Evolutionary conservation across 2,113 vertebrate genomes (phyloP).

Genomic region (Apaloderma vittatum): DNA sequence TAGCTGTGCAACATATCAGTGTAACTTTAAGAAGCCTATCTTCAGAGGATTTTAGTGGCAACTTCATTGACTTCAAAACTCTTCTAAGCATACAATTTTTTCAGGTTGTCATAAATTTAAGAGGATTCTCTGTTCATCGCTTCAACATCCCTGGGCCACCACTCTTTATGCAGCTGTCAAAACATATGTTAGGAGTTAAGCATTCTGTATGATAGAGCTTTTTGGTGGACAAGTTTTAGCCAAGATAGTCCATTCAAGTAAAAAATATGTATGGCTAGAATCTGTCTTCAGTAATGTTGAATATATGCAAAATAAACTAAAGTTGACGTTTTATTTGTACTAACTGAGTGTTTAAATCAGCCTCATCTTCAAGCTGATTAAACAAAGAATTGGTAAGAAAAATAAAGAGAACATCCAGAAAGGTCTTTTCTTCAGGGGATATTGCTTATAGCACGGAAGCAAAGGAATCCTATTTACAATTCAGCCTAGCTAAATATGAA

Average conservation of each 20-base stretch:
- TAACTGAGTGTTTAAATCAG: neutral
- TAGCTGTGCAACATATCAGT: neutral
- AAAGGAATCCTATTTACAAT: neutral
- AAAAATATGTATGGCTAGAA: neutral
- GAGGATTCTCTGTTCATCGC: neutral
- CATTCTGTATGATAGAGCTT: neutral
- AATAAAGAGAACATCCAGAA: neutral
- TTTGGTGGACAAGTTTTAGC: neutral
- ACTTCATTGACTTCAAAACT: constrained; percentile 37
- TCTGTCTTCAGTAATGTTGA: neutral
- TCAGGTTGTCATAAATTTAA: constrained; percentile 42
- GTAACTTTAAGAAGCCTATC: neutral
- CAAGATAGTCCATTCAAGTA: neutral
- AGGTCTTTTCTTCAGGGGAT: neutral
- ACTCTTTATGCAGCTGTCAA: neutral
- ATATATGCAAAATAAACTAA: neutral
- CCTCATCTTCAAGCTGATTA: neutral
- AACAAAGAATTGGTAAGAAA: neutral
- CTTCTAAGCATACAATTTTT: constrained; percentile 11
- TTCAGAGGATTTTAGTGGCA: constrained; percentile 1
- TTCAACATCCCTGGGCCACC: neutral
- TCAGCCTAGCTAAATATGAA: neutral
- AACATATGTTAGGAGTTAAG: neutral
- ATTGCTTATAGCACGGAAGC: neutral
- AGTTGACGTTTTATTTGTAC: neutral